These are phyloP conservation scores for Heterodera filipjevi DNA, from an alignment of 2,888 invertebrate species.

Conservation along the genomic window DNA sequence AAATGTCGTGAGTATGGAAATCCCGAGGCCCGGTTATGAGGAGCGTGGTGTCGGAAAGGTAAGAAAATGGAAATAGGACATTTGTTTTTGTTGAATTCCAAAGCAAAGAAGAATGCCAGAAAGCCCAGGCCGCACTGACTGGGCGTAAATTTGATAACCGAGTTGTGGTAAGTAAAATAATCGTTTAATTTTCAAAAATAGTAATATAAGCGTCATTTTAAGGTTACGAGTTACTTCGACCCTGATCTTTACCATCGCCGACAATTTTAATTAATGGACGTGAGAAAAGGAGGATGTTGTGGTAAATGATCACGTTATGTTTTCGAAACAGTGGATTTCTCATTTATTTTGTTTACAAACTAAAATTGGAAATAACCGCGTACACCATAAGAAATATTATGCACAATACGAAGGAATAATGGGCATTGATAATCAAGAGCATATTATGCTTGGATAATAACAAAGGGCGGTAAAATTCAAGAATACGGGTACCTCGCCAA, in stretches of 20 bases:
- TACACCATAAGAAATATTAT: background rate
- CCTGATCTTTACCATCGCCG: slow-evolving; percentile 84
- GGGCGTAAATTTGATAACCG: slow-evolving; percentile 97
- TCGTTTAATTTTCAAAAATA: background rate
- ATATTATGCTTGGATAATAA: no score
- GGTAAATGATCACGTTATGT: background rate
- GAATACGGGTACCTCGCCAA: no score
- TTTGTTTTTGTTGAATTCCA: slow-evolving; percentile 84
- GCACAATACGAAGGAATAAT: background rate
- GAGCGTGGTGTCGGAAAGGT: slow-evolving; percentile 95
- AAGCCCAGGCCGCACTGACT: slow-evolving; percentile 93
- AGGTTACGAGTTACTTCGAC: slow-evolving; percentile 88
- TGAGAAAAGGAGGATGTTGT: background rate
- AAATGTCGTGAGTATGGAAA: slow-evolving; percentile 89
- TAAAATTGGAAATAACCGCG: background rate
- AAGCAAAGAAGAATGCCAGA: slow-evolving; percentile 92
- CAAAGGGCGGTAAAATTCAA: no score
- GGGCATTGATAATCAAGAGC: slow-evolving; percentile 77
- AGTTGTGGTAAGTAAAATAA: slow-evolving; percentile 74
- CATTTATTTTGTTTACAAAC: background rate
- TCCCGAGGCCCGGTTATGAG: slow-evolving; percentile 92
- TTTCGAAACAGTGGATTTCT: no score
- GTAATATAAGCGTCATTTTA: background rate
- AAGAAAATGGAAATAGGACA: background rate
- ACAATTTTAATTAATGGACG: slow-evolving; percentile 35